Base-by-base conservation (phyloP, 2,797 vertebrate genomes). In the Anguilla obscura region DNA sequence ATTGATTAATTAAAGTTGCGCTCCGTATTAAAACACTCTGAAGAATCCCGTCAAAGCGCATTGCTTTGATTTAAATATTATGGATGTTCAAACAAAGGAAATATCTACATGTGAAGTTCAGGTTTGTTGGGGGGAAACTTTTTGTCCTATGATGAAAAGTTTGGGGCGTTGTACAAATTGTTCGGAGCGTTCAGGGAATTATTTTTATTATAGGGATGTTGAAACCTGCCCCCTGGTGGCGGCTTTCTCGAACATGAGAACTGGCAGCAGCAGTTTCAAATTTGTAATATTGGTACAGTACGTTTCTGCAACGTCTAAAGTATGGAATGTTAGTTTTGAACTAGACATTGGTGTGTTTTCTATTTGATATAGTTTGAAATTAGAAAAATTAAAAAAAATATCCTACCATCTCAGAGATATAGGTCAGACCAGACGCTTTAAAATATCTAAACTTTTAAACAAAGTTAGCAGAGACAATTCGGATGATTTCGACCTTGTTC, bases 161-260 rank as follows among this genome's bases (percentile, higher is more conserved):
- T 90, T 91, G 92, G 96, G 96, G 96, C 96, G 95, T 96, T 96
- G 96, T 93, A 96, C 94, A 90, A 89, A 95, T 96, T 95, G 94
- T 95, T 95, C 94, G 91, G 93, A 92, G 90, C 91, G 89, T 90
- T 91, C 90, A 92, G 87, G 88, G 89, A 85, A 92, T 92, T 90
- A 88, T 9, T 82, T 90, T 91, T 92, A 88, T 91, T 85, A 88
- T 90, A 93, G 90, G 90, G 71, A 92, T 88, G 84, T 88, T 86
- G 54, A 88, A 85, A 89, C 90, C 88, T 90, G 92, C 95, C 96
- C 93, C 93, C 97, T 96, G 90, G 95, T 92, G 96, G 92, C 58
- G 82, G 33, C 3, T 1, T 69, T 50, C 45, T 90, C 27, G 85
- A 90, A 89, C 88, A 85, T 83, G 60, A 80, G 50, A 86, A 36